Evolutionary conservation across 1,140 invertebrate genomes (phyloP), one percentile per base, ranked within the genome.

Genomic region (Prorops nasuta): DNA sequence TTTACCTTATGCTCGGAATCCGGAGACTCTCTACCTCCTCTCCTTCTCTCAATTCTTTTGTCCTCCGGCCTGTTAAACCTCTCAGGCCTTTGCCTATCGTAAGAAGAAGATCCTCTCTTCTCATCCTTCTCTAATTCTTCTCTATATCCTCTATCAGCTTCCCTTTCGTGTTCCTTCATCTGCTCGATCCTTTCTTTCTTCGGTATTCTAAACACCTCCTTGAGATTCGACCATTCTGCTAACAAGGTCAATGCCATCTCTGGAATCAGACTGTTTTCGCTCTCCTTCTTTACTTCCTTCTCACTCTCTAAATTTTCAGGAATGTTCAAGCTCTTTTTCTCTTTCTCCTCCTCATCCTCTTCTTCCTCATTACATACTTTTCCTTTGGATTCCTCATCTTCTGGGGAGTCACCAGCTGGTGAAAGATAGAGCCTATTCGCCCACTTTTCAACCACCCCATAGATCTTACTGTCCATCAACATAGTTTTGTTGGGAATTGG

Each of bases 401-500:
- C 66, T 0, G 80, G 72, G 0, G 76, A 79, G 28, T 74, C 66
- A 3, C 43, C 38, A 17, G 64, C 70, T 0, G 60, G 60, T 20
- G 68, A 71, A 3, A 59, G 49, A 55, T 76, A 73, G 17, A 64
- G 52, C 20, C 67, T 66, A 54, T 69, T 75, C 2, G 85, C 77
- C 92, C 92, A 95, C 58, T 86, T 84, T 69, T 94, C 85, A 35
- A 97, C 86, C 14, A 91, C 83, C 16, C 81, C 85, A 62, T 86
- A 82, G 37, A 98, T 88, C 67, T 95, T 93, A 63, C 91, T 94
- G 58, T 98, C 94, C 67, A 90, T 87, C 2, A 98, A 78, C 78
- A 95, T 89, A 0, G 91, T 96, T 72, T 92, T 94, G 72, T 96
- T 96, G 1, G 90, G 86, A 49, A 98, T 94, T 3, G 94, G 94